Conservation (phyloP, 2,888 invertebrate genomes). For the Pachymerium ferrugineum region DNA sequence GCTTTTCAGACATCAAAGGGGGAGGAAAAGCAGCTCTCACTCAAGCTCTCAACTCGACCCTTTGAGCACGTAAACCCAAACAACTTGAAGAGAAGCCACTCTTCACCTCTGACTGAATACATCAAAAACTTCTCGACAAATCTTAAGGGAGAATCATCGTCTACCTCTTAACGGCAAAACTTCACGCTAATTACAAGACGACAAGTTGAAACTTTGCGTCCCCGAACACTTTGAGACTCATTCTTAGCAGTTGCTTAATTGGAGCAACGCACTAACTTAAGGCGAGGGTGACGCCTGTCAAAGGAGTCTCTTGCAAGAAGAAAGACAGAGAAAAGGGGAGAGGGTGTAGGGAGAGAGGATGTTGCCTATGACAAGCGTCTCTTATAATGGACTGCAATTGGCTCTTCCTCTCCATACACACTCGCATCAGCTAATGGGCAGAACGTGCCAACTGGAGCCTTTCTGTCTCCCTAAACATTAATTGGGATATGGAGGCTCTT, state of each 20-base stretch:
- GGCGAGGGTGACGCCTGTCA: constrained; percentile 16
- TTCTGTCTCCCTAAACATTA: constrained; percentile 20
- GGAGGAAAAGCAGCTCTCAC: background rate
- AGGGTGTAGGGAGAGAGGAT: background rate
- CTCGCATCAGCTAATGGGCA: constrained; percentile 23
- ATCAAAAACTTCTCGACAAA: background rate
- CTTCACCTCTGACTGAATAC: background rate
- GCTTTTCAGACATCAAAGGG: background rate
- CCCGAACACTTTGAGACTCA: background rate
- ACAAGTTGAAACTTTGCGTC: background rate
- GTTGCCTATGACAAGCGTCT: constrained; percentile 17
- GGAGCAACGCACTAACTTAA: constrained; percentile 5
- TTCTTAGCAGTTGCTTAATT: constrained; percentile 1
- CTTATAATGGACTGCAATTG: constrained; percentile 24
- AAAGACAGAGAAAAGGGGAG: background rate
- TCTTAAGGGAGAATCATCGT: background rate
- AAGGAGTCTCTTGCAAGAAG: background rate
- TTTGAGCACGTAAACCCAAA: background rate
- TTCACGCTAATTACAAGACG: background rate
- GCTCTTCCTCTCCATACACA: constrained; percentile 24
- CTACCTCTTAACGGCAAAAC: background rate
- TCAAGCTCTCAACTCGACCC: background rate
- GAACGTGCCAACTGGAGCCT: constrained; percentile 23
- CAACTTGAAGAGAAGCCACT: background rate
- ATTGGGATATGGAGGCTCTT: constrained; percentile 19